phyloP scores from a whole-genome alignment of 1,140 invertebrate genomes.

The Drosophila kohkoa region DNA sequence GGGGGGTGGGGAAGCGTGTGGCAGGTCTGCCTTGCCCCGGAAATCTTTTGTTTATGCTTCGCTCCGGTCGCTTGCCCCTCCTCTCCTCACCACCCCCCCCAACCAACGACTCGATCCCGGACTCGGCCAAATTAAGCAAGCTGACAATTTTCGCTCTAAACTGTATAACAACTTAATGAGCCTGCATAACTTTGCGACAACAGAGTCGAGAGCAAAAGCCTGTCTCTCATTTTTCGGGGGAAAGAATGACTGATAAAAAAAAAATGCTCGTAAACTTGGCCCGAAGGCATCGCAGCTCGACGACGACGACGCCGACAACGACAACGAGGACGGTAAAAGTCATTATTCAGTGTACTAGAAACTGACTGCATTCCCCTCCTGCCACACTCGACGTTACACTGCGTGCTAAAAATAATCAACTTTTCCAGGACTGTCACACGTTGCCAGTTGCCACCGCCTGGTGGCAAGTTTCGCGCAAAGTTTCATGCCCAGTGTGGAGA shows the following conservation, averaged over 20 bases:
- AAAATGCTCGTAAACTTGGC: slow-evolving; percentile 72
- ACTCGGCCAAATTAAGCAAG: slow-evolving; percentile 76
- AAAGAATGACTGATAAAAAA: slow-evolving; percentile 50
- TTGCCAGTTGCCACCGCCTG: slow-evolving; percentile 51
- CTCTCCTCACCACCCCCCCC: not conserved
- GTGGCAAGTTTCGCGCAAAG: slow-evolving; percentile 75
- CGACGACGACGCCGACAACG: slow-evolving; percentile 28
- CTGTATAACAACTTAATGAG: slow-evolving; percentile 83
- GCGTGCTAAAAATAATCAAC: slow-evolving; percentile 80
- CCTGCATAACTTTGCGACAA: slow-evolving; percentile 81
- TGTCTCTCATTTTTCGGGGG: slow-evolving; percentile 15
- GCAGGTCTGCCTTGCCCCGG: slow-evolving; percentile 37
- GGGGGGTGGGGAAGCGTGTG: slow-evolving; percentile 1
- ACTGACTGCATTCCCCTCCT: slow-evolving; percentile 32
- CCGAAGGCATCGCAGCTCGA: slow-evolving; percentile 57
- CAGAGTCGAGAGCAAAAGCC: slow-evolving; percentile 28
- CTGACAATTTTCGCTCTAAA: slow-evolving; percentile 83
- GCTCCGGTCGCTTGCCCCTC: slow-evolving; percentile 20
- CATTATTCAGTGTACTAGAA: slow-evolving; percentile 81
- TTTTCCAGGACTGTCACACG: slow-evolving; percentile 79
- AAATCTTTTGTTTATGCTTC: slow-evolving; percentile 79
- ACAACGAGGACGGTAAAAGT: slow-evolving; percentile 69
- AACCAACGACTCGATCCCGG: slow-evolving; percentile 12
- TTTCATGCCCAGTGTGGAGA: slow-evolving; percentile 64
- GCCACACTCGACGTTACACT: slow-evolving; percentile 11